A percentile compares a stretch with the other conserved stretches of the same genome.
Conservation (phyloP, 2,888 invertebrate genomes). For the Hyles lineata region DNA sequence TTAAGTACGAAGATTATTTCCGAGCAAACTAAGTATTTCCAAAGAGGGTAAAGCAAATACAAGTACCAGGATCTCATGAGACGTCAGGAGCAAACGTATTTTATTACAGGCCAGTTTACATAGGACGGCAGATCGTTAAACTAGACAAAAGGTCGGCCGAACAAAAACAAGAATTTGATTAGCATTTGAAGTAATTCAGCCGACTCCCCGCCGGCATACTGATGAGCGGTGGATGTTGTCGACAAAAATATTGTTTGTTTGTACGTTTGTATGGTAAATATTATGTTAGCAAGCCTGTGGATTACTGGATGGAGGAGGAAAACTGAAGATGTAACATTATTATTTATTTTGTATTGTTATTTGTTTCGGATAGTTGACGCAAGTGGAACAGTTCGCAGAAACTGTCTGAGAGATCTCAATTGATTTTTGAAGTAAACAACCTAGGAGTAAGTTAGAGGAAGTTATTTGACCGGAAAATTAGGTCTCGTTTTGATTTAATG, state of each 20-base stretch:
- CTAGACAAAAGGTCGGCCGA: conserved; percentile 53
- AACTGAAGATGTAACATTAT: not conserved
- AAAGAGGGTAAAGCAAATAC: conserved; percentile 28
- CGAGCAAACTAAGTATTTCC: not conserved
- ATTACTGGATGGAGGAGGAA: not conserved
- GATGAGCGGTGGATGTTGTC: conserved; percentile 40
- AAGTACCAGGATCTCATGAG: conserved; percentile 47
- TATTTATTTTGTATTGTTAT: not conserved
- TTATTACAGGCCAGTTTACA: conserved; percentile 54
- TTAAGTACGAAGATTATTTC: not conserved
- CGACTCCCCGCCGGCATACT: conserved; percentile 44
- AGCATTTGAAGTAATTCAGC: conserved; percentile 53
- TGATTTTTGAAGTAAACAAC: too few species aligned
- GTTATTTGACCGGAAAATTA: too few species aligned
- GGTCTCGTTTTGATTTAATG: too few species aligned
- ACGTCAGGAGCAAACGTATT: conserved; percentile 45
- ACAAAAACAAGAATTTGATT: conserved; percentile 63
- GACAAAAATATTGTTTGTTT: conserved; percentile 24
- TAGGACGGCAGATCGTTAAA: conserved; percentile 54
- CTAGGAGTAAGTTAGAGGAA: too few species aligned
- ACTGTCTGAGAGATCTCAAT: not conserved
- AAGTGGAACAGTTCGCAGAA: not conserved
- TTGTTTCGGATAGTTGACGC: conserved; percentile 1
- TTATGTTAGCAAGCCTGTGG: not conserved
- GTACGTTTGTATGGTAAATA: not conserved